Evolutionary conservation across 2,797 vertebrate species (phyloP).

Genomic region (Lacerta viridis): DNA sequence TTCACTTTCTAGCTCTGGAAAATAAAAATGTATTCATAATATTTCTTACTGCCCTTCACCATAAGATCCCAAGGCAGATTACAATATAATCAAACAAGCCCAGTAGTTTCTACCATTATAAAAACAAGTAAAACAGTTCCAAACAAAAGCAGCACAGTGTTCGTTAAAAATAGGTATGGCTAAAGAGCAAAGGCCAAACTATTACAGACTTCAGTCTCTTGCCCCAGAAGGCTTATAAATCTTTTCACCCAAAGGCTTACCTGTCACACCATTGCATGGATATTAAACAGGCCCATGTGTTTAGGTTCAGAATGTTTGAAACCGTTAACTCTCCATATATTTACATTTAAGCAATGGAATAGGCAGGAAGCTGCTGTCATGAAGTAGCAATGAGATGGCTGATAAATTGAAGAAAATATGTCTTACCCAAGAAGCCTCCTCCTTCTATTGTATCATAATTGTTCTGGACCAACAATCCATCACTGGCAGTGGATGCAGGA

Average conservation of each 20-base stretch:
- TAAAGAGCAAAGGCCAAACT: no score
- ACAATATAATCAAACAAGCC: no score
- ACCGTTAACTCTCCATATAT: neutral
- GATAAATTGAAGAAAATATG: constrained; percentile 45
- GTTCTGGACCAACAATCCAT: constrained; percentile 82
- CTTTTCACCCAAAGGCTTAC: neutral
- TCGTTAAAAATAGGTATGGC: no score
- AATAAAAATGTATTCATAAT: neutral
- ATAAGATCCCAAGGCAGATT: no score
- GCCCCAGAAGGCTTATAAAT: neutral
- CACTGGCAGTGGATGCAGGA: constrained; percentile 76
- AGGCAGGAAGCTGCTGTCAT: neutral
- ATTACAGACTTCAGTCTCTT: neutral
- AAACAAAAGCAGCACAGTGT: no score
- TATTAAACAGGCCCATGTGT: neutral
- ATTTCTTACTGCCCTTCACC: no score
- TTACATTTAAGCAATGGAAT: neutral
- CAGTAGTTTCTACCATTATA: no score
- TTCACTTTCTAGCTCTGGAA: neutral
- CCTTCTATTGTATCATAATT: constrained; percentile 91
- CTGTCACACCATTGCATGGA: neutral
- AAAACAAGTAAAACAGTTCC: no score
- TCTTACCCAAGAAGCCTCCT: constrained; percentile 88
- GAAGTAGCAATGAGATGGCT: neutral
- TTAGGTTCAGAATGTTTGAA: neutral